Conservation (phyloP, 2,797 vertebrate genomes). For the Lophotriccus pileatus region DNA sequence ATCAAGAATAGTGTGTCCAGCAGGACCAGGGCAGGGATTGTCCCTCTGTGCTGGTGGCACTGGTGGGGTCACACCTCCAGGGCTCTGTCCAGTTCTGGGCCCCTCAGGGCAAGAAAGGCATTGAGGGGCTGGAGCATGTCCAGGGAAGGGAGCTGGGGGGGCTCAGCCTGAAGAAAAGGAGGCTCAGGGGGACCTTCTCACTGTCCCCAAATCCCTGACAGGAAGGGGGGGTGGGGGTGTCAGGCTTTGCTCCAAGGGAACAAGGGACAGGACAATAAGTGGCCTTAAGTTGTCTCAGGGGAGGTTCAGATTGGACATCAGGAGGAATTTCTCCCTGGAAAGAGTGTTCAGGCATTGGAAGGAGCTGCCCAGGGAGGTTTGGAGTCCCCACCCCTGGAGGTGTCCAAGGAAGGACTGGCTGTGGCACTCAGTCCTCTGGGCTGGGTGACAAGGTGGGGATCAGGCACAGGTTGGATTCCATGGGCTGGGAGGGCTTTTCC, state of each 20-base stretch:
- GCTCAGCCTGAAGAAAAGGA: neutral
- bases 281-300: neutral
- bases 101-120: too few species aligned
- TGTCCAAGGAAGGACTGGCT: accelerated
- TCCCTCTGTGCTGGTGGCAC: neutral
- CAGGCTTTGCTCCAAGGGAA: neutral
- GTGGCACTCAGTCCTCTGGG: neutral
- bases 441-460: neutral
- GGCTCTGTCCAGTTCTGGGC: neutral
- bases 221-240: neutral
- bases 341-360: accelerated
- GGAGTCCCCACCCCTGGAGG: neutral
- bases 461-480: accelerated
- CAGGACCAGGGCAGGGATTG: neutral
- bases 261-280: neutral
- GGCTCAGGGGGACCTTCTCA: neutral
- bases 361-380: neutral
- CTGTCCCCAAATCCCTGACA: neutral
- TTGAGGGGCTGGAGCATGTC: accelerated
- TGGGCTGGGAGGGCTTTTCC: neutral
- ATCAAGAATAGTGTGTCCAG: accelerated
- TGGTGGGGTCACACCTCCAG: neutral
- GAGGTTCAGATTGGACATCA: neutral
- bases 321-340: neutral
- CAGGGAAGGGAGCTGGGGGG: neutral